Base-by-base conservation (phyloP, 2,113 vertebrate genomes). In the Struthio camelus region DNA sequence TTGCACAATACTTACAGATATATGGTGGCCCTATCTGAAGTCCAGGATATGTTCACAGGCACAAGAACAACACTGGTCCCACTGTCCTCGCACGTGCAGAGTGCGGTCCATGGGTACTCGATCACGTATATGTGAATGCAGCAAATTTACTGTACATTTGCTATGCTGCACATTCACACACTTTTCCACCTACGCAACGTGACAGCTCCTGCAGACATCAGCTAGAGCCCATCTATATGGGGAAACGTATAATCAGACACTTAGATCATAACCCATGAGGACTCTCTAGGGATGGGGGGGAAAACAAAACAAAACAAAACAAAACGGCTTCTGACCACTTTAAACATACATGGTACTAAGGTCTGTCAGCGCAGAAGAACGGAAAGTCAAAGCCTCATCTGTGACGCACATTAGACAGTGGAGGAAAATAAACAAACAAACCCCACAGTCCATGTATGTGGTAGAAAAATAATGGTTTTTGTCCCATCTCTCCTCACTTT, bases 11-110 rank as follows among this genome's bases (percentile, higher is more conserved):
- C 22, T 78, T n/a, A n/a, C n/a, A n/a, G n/a, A n/a, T n/a, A n/a
- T n/a, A n/a, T n/a, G n/a, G n/a, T n/a, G n/a, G n/a, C n/a, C n/a
- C n/a, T n/a, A n/a, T n/a, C n/a, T n/a, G n/a, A n/a, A n/a, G n/a
- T n/a, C n/a, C n/a, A n/a, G 25, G 28, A 58, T 6, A n/a, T 1
- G 5, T 9, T 46, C n/a, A 64, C 17, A 65, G 48, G n/a, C 42
- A 64, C 24, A 75, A 40, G 32, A 90, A 18, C 62, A 85, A 23
- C 42, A 18, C 6, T 7, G 8, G 17, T 48, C 32, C 19, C 25
- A 14, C 2, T 0, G 0, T 59, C 42, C 66, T 78, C 27, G 12
- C 13, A 10, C 24, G 34, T 11, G 46, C 27, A 64, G 54, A 22
- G n/a, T 4, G 20, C 54, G 81, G 56, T 36, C 62, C 10, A 3